These are phyloP conservation scores for Mastomys natalensis DNA, from an alignment of 2,113 vertebrate genomes.

Conservation along the genomic window DNA sequence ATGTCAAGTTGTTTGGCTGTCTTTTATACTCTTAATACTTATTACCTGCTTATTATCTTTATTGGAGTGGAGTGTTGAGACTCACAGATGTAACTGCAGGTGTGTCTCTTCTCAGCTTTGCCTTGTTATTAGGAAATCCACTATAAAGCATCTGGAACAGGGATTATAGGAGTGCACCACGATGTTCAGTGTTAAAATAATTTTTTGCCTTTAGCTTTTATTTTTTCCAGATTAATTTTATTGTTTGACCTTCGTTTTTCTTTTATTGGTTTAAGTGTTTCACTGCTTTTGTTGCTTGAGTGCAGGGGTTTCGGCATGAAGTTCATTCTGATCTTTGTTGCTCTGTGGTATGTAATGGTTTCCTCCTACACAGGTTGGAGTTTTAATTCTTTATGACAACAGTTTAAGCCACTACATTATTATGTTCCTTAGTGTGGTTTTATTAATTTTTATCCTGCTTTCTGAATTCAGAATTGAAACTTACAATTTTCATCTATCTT, in stretches of 20 bases:
- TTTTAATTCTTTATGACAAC: neutral
- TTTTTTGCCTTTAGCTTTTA: neutral
- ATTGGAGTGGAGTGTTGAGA: neutral
- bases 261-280: conserved; percentile 5
- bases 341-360: neutral
- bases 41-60: neutral
- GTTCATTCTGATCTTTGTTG: conserved; percentile 37
- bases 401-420: neutral
- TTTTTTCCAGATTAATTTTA: neutral
- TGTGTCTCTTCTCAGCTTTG: neutral
- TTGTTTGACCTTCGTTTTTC: conserved; percentile 19
- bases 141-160: neutral
- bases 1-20: neutral
- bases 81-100: neutral
- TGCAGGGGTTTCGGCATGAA: neutral
- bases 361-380: neutral
- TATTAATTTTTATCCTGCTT: neutral
- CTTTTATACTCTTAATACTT: neutral
- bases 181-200: neutral
- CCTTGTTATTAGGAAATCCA: neutral
- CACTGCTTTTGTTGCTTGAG: neutral
- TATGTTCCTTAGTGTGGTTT: neutral
- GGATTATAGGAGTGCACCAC: too few relatives aligned
- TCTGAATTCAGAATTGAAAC: neutral
- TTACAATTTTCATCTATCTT: conserved; percentile 23